Conservation (phyloP, 2,113 vertebrate species). For the Marmota flaviventris region DNA sequence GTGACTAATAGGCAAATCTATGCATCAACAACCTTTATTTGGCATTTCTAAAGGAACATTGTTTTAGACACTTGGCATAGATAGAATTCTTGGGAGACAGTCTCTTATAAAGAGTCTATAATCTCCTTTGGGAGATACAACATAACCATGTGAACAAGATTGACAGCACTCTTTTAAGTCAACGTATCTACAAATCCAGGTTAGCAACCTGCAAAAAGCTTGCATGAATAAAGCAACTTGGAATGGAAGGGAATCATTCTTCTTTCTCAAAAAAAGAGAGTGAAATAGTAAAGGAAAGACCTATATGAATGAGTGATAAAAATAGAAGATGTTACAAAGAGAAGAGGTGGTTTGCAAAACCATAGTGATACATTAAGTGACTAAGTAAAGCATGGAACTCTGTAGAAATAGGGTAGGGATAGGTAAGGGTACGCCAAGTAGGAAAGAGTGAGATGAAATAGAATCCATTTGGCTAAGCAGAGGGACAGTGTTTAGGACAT, state of each 20-base stretch:
- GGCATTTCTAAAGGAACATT: neutral
- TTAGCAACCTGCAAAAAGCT: slow-evolving; percentile 41
- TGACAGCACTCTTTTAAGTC: slow-evolving; percentile 2
- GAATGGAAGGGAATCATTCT: neutral
- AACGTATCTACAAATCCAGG: slow-evolving; percentile 47
- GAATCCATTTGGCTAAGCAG: neutral
- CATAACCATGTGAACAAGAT: neutral
- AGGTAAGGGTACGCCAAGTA: neutral
- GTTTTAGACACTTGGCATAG: neutral
- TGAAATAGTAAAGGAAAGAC: slow-evolving; percentile 26
- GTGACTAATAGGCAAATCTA: neutral
- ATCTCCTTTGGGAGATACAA: slow-evolving; percentile 33
- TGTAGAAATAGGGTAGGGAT: neutral
- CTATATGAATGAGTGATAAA: neutral
- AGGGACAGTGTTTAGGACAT: neutral
- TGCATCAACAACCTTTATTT: neutral
- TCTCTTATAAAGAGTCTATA: neutral
- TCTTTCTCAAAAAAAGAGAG: slow-evolving; percentile 22
- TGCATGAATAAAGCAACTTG: neutral
- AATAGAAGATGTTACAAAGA: neutral
- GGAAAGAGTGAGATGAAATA: neutral
- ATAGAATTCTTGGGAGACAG: slow-evolving; percentile 50
- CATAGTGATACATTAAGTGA: neutral
- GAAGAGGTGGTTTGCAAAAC: neutral
- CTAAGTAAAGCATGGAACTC: neutral